Evolutionary conservation across 2,888 invertebrate genomes (phyloP).

Genomic region (Pristionchus exspectatus): DNA sequence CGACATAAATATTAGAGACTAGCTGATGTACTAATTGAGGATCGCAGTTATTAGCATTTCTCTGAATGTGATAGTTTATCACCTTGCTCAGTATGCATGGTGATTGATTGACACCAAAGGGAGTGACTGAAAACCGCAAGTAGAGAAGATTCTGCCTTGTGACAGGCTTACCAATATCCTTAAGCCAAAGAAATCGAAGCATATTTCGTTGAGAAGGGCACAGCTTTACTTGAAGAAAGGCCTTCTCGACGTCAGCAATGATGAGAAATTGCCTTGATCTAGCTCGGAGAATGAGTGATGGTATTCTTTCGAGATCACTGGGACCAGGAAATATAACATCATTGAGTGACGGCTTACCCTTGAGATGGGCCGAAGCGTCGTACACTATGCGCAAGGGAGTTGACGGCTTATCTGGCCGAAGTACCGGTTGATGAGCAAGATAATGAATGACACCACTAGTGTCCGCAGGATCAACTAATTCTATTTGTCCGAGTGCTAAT

Average conservation of each 20-base stretch:
- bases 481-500: background rate
- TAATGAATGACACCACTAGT: background rate
- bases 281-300: slow-evolving; percentile 57
- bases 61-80: slow-evolving; percentile 58
- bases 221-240: slow-evolving; percentile 64
- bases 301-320: slow-evolving; percentile 49
- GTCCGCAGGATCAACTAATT: background rate
- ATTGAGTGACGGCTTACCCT: slow-evolving; percentile 58
- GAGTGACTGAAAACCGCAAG: slow-evolving; percentile 60
- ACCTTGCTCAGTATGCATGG: slow-evolving; percentile 61
- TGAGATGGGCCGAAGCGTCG: slow-evolving; percentile 59
- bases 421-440: background rate
- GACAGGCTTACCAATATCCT: slow-evolving; percentile 56
- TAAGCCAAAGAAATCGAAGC: slow-evolving; percentile 63
- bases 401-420: slow-evolving; percentile 4
- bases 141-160: slow-evolving; percentile 58
- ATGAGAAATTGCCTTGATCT: slow-evolving; percentile 53
- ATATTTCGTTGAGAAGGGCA: slow-evolving; percentile 58
- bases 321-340: slow-evolving; percentile 60
- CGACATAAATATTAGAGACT: slow-evolving; percentile 56
- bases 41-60: background rate
- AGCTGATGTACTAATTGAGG: background rate
- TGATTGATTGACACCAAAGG: slow-evolving; percentile 62
- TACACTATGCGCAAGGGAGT: slow-evolving; percentile 59
- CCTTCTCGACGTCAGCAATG: slow-evolving; percentile 66